phyloP scores from a whole-genome alignment of 2,888 invertebrate genomes.

The Doris montereyensis region DNA sequence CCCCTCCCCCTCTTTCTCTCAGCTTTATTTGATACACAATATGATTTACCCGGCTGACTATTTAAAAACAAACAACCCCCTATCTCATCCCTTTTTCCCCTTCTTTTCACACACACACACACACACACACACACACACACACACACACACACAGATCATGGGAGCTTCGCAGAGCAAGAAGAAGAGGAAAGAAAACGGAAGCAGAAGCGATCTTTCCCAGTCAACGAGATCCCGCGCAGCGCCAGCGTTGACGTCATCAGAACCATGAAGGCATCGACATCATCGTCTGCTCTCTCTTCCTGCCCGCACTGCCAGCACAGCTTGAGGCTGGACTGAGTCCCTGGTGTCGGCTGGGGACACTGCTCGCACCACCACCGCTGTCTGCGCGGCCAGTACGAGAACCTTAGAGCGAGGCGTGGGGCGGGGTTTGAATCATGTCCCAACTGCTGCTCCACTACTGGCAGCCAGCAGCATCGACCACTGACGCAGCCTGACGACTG shows the following conservation, averaged over 20 bases:
- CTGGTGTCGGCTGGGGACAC: background rate
- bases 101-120: too few relatives aligned
- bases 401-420: background rate
- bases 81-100: background rate
- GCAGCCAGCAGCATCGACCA: too few relatives aligned
- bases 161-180: constrained; percentile 41
- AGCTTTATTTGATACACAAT: too few relatives aligned
- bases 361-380: background rate
- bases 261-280: background rate
- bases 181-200: constrained; percentile 25
- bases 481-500: too few relatives aligned
- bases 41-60: too few relatives aligned
- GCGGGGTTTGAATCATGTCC: background rate
- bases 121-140: background rate
- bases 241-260: constrained; percentile 31
- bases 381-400: background rate
- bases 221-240: constrained; percentile 14
- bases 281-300: background rate
- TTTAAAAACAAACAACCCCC: too few relatives aligned
- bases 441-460: too few relatives aligned
- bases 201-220: constrained; percentile 1
- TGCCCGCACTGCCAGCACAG: background rate
- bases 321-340: background rate
- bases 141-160: constrained; percentile 24
- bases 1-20: constrained; percentile 9